Percentiles rank a stretch among this genome's conserved stretches.
phyloP scores from a whole-genome alignment of 2,888 invertebrate genomes.

The Lasioglossum zephyrum region DNA sequence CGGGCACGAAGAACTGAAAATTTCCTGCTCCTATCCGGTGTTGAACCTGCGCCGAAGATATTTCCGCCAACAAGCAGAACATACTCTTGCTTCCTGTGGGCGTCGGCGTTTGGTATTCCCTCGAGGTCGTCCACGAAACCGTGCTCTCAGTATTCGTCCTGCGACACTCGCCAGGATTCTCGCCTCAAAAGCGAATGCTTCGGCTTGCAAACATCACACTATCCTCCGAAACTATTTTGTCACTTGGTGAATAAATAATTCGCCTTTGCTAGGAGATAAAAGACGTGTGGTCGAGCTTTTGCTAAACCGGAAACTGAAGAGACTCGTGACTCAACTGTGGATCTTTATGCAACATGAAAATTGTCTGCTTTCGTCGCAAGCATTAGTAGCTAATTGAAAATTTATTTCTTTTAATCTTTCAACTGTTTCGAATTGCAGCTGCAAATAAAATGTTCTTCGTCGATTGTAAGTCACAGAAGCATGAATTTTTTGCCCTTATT shows the following conservation, averaged over 20 bases:
- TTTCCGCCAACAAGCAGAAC: slow-evolving; percentile 15
- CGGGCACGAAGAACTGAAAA: neutral
- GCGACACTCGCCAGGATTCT: neutral
- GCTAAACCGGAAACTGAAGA: neutral
- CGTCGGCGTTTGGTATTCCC: slow-evolving; percentile 46
- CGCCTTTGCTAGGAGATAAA: neutral
- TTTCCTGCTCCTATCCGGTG: neutral
- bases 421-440: no score
- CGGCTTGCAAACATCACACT: neutral
- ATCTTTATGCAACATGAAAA: neutral
- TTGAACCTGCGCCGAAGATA: neutral
- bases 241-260: neutral
- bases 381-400: neutral
- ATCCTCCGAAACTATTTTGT: neutral
- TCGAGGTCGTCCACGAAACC: slow-evolving; percentile 37
- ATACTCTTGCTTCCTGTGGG: slow-evolving; percentile 37
- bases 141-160: slow-evolving; percentile 43
- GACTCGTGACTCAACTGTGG: neutral
- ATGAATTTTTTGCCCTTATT: no score
- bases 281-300: neutral
- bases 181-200: neutral
- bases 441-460: no score
- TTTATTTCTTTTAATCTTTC: neutral
- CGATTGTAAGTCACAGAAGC: no score
- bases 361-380: neutral